Evolutionary conservation across 2,888 invertebrate genomes (phyloP).

Genomic region (Catocala nupta): DNA sequence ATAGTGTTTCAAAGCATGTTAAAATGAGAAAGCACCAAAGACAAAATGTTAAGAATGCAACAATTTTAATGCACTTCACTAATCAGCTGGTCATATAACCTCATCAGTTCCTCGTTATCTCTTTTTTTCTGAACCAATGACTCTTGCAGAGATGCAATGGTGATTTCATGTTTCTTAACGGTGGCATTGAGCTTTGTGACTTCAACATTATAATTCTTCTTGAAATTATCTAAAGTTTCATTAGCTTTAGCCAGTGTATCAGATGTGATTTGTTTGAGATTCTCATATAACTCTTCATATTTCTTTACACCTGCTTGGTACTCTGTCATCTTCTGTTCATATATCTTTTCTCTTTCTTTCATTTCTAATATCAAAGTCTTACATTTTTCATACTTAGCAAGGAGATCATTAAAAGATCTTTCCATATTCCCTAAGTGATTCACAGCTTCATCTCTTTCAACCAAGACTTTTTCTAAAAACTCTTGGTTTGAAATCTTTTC

Average conservation of each 20-base stretch:
- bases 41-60: conserved; percentile 21
- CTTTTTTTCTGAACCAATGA: conserved; percentile 94
- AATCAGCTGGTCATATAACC: conserved; percentile 97
- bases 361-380: conserved; percentile 85
- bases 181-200: conserved; percentile 94
- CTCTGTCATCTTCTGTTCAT: conserved; percentile 89
- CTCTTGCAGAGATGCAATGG: conserved; percentile 93
- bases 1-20: conserved; percentile 20
- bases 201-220: conserved; percentile 92
- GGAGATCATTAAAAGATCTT: conserved; percentile 88
- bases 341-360: conserved; percentile 89
- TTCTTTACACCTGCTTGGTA: conserved; percentile 90
- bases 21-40: conserved; percentile 42
- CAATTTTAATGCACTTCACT: conserved; percentile 73
- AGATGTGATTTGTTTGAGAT: conserved; percentile 94
- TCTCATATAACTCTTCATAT: conserved; percentile 94
- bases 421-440: conserved; percentile 88
- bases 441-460: conserved; percentile 87
- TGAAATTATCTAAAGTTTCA: conserved; percentile 92
- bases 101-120: conserved; percentile 95
- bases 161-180: conserved; percentile 95
- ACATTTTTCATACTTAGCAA: conserved; percentile 89
- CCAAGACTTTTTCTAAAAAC: conserved; percentile 77
- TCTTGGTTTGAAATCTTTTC: conserved; percentile 86
- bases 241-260: conserved; percentile 92